Conservation (phyloP, 2,797 vertebrate species). For the Sebastes nivosus region DNA sequence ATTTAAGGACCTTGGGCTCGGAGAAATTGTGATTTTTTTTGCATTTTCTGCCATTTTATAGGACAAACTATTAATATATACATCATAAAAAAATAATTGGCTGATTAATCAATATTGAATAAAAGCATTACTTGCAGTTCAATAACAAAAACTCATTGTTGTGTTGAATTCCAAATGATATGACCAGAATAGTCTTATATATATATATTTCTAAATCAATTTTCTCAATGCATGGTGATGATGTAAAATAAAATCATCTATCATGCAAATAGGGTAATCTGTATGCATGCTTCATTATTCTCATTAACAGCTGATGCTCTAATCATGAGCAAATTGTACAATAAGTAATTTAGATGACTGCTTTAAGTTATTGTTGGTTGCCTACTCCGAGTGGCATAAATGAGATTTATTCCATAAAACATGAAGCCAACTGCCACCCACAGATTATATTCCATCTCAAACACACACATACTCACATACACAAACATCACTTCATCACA, state of each 20-base stretch:
- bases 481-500: constrained; percentile 47
- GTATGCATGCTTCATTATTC: neutral
- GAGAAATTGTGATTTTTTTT: neutral
- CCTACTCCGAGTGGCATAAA: neutral
- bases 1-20: neutral
- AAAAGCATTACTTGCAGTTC: neutral
- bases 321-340: neutral
- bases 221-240: neutral
- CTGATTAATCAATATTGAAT: neutral
- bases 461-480: constrained; percentile 23
- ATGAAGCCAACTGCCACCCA: constrained; percentile 44
- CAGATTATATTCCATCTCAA: constrained; percentile 32
- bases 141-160: neutral
- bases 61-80: neutral
- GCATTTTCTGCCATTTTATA: neutral
- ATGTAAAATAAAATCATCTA: neutral
- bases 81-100: neutral
- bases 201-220: neutral
- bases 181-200: neutral
- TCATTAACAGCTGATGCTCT: neutral
- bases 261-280: constrained; percentile 18
- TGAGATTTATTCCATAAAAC: constrained; percentile 34
- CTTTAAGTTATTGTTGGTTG: neutral
- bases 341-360: constrained; percentile 5
- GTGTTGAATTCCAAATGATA: neutral